A percentile compares a stretch with the other conserved stretches of the same genome.
phyloP scores from a whole-genome alignment of 2,888 invertebrate genomes.

The Agonum fuliginosum region DNA sequence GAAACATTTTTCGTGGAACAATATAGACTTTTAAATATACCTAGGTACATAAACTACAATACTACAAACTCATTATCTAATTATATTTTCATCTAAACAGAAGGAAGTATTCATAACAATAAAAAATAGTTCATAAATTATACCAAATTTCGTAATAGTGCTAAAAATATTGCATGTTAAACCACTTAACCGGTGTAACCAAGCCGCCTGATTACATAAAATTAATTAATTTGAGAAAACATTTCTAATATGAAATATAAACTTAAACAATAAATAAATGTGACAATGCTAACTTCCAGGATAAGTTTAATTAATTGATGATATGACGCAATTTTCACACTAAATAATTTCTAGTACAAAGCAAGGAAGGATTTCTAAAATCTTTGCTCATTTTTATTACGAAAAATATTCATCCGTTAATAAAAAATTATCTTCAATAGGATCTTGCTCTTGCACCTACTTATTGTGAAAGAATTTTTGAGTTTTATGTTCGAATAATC shows the following conservation, averaged over 20 bases:
- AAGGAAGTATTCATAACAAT: no score
- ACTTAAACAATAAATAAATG: slow-evolving; percentile 38
- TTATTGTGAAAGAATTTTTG: slow-evolving; percentile 10
- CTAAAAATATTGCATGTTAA: slow-evolving; percentile 18
- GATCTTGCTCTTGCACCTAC: no score
- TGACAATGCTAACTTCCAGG: slow-evolving; percentile 41
- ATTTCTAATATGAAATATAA: slow-evolving; percentile 21
- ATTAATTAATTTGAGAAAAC: slow-evolving; percentile 38
- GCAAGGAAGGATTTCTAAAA: slow-evolving; percentile 26
- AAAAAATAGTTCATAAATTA: no score
- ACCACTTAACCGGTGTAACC: slow-evolving; percentile 11
- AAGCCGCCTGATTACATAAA: slow-evolving; percentile 25
- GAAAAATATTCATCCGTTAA: slow-evolving; percentile 38
- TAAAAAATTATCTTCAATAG: background rate
- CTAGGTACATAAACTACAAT: no score
- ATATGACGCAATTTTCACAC: slow-evolving; percentile 6
- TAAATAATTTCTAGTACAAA: slow-evolving; percentile 33
- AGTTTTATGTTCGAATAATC: slow-evolving; percentile 15
- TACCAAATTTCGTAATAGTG: slow-evolving; percentile 10
- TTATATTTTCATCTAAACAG: no score
- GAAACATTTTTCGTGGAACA: no score
- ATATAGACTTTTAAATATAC: no score
- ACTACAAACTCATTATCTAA: no score
- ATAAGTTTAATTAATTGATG: slow-evolving; percentile 32
- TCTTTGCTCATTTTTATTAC: slow-evolving; percentile 29